Base-by-base conservation (phyloP, 1,140 invertebrate genomes). In the Trinorchestia longiramus region DNA sequence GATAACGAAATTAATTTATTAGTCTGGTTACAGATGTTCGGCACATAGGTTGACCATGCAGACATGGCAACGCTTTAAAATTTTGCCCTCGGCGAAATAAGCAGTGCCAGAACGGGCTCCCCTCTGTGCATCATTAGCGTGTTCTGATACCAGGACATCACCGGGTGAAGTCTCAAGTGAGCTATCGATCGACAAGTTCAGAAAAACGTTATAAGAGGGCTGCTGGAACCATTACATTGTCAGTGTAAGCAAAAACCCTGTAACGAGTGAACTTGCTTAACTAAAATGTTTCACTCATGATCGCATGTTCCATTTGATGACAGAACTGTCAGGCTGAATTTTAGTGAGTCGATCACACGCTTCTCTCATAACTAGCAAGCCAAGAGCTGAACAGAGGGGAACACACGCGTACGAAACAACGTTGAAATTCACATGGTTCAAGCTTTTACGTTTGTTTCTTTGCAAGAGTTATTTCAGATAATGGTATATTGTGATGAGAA, bases 51-150 rank as follows among this genome's bases (percentile, higher is more conserved):
- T 42, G 41, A n/a, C 92, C 43, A 19, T 6, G 36, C 43, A 6
- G 19, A 40, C 92, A 94, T 45, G 8, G 92, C 92, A 45, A 47
- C 92, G 19, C 92, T 0, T 11, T 47, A 44, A 47, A 94, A 94
- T 94, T 94, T 94, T 43, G 43, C 92, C 44, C 43, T 94, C 43
- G 47, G 92, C 43, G 92, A 94, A 94, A 94, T 47, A 94, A 94
- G 92, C 92, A 8, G 17, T 19, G 92, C 88, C n/a, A 42, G 4
- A 15, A 28, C 88, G 11, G 43, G 88, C 36, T 94, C 92, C 92
- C 92, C 92, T 94, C 92, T 6, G 44, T n/a, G 92, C 92, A 94
- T 94, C 92, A 94, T 94, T 94, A 94, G 43, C 92, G 92, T 45
- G 92, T 15, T 6, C 44, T 28, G 92, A 6, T 43, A 94, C 43